These are phyloP conservation scores for Choristoneura fumiferana DNA, from an alignment of 1,140 invertebrate genomes.

Conservation along the genomic window DNA sequence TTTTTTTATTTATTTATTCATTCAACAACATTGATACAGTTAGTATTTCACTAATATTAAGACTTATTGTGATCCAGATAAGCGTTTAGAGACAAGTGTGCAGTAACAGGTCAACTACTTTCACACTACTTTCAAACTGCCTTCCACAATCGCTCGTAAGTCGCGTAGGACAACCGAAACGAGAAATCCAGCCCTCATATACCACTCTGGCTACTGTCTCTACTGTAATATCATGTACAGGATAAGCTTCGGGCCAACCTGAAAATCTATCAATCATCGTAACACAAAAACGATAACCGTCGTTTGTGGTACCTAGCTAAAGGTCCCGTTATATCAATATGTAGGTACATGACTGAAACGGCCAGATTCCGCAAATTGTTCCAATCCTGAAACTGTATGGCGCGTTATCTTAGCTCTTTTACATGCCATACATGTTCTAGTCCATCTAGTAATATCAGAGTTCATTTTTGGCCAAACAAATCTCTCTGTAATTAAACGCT, in stretches of 20 bases:
- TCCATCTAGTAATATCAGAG: neutral
- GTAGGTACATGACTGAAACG: neutral
- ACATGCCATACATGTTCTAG: neutral
- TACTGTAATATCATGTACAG: slow-evolving; percentile 42
- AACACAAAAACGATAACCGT: slow-evolving; percentile 28
- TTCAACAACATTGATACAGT: no score
- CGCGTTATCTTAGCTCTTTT: neutral
- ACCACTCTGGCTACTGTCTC: no score
- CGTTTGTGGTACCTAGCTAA: neutral
- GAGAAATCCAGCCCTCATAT: no score
- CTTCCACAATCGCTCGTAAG: slow-evolving; percentile 51
- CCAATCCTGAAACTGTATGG: neutral
- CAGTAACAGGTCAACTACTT: slow-evolving; percentile 56
- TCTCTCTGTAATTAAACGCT: no score
- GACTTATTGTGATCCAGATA: no score
- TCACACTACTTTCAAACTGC: slow-evolving; percentile 33
- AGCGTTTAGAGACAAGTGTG: no score
- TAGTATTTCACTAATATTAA: no score
- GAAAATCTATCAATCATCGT: slow-evolving; percentile 43
- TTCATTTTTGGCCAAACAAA: no score
- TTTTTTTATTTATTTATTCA: no score
- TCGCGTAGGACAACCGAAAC: slow-evolving; percentile 45
- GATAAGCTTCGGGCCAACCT: slow-evolving; percentile 44
- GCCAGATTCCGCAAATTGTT: neutral
- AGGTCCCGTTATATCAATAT: neutral